These are phyloP conservation scores for Hemibagrus guttatus DNA, from an alignment of 2,797 vertebrate species.

Conservation along the genomic window DNA sequence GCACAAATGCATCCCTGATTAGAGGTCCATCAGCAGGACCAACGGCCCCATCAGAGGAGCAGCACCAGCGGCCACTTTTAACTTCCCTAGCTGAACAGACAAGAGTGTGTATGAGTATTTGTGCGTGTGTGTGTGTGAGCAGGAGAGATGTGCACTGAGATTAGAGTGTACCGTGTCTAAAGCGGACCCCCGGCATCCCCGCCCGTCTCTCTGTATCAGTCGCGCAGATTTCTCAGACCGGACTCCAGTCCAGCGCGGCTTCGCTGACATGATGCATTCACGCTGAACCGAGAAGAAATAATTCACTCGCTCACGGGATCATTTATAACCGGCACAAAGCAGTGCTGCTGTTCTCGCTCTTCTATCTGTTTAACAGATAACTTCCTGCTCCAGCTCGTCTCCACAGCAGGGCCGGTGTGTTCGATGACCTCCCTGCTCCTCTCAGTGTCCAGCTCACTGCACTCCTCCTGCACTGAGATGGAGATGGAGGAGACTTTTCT, in stretches of 20 bases:
- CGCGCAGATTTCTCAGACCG: not conserved
- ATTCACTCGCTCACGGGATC: not conserved
- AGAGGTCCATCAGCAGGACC: conserved; percentile 47
- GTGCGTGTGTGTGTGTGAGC: not conserved
- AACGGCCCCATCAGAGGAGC: conserved; percentile 37
- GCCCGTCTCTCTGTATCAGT: conserved; percentile 54
- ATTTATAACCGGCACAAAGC: not conserved
- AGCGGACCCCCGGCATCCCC: conserved; percentile 64
- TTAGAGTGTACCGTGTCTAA: conserved; percentile 74
- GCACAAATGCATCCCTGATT: conserved; percentile 32
- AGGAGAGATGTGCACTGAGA: conserved; percentile 46
- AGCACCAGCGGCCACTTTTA: conserved; percentile 55
- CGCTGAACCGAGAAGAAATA: not conserved
- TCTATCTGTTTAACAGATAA: conserved; percentile 18
- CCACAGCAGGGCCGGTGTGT: not conserved
- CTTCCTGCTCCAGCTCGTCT: not conserved
- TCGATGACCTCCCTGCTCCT: not conserved
- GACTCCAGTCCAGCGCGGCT: not conserved
- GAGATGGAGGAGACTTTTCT: not conserved
- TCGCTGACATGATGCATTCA: not conserved
- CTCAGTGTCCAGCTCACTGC: too few relatives aligned
- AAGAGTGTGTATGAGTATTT: not conserved
- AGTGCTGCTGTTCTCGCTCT: too few relatives aligned
- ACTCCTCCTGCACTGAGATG: not conserved
- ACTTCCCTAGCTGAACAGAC: not conserved